These are phyloP conservation scores for Aplodontia rufa DNA, from an alignment of 2,113 vertebrate species.

Conservation along the genomic window DNA sequence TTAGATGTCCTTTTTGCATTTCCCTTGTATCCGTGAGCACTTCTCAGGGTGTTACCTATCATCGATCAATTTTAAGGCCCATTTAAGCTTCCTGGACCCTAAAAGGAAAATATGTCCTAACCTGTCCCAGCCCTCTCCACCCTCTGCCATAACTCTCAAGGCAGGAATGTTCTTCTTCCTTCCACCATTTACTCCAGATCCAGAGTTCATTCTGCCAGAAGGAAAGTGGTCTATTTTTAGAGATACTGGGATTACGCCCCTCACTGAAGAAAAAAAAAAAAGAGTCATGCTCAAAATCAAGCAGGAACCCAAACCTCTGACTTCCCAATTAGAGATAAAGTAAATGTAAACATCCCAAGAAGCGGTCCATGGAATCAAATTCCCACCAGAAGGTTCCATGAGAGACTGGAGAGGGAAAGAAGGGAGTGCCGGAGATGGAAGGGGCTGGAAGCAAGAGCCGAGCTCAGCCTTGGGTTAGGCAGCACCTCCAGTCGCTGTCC, in stretches of 20 bases:
- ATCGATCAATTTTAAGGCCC: not conserved
- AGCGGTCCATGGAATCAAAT: conserved; percentile 11
- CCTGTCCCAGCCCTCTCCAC: not conserved
- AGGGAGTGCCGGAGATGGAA: not conserved
- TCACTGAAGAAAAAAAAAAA: not conserved
- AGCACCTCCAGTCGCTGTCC: not conserved
- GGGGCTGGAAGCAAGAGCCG: not conserved
- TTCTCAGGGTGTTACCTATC: not conserved
- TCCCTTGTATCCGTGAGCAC: conserved; percentile 26
- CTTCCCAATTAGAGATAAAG: conserved; percentile 50
- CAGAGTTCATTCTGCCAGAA: conserved; percentile 49
- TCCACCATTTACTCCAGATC: conserved; percentile 31
- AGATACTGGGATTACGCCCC: not conserved
- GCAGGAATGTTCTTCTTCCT: not conserved
- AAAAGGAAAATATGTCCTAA: conserved; percentile 37
- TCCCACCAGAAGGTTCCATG: conserved; percentile 25
- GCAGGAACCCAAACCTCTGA: not conserved
- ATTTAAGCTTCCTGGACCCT: not conserved
- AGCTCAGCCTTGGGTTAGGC: too few relatives aligned
- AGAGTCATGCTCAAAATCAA: conserved; percentile 48
- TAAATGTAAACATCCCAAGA: conserved; percentile 39
- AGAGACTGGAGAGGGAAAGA: not conserved
- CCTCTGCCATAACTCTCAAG: not conserved
- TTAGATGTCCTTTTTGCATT: conserved; percentile 10
- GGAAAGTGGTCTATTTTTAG: conserved; percentile 57